phyloP scores from a whole-genome alignment of 2,113 vertebrate genomes.

The Sisor rabdophorus region DNA sequence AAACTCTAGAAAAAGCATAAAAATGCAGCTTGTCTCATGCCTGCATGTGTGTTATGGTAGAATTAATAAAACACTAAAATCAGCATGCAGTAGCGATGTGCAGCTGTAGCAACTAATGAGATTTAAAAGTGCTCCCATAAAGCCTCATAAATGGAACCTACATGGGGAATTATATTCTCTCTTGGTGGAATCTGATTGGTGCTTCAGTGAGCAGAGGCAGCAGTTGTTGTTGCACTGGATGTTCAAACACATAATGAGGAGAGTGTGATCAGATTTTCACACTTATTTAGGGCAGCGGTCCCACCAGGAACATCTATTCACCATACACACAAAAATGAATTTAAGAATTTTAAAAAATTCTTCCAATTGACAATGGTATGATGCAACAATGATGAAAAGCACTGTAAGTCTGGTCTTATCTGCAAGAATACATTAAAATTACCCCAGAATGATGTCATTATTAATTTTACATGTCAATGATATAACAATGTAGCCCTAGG shows the following conservation, averaged over 20 bases:
- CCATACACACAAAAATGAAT: slow-evolving; percentile 38
- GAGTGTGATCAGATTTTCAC: slow-evolving; percentile 41
- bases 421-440: not conserved
- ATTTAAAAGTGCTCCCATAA: slow-evolving; percentile 51
- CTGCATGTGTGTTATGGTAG: slow-evolving; percentile 24
- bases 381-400: not conserved
- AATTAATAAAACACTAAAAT: slow-evolving; percentile 51
- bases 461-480: no score
- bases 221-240: slow-evolving; percentile 42
- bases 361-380: not conserved
- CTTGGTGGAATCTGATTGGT: slow-evolving; percentile 43
- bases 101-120: slow-evolving; percentile 53
- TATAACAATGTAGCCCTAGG: no score
- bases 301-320: slow-evolving; percentile 48
- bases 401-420: not conserved
- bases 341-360: not conserved
- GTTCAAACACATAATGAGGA: slow-evolving; percentile 43
- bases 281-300: slow-evolving; percentile 45
- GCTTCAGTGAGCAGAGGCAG: slow-evolving; percentile 35
- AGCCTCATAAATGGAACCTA: slow-evolving; percentile 48
- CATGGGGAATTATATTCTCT: slow-evolving; percentile 44
- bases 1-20: slow-evolving; percentile 35
- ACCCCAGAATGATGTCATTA: no score
- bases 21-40: slow-evolving; percentile 40
- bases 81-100: slow-evolving; percentile 41